These are phyloP conservation scores for Geophilus truncorum DNA, from an alignment of 2,888 invertebrate genomes.

Conservation along the genomic window DNA sequence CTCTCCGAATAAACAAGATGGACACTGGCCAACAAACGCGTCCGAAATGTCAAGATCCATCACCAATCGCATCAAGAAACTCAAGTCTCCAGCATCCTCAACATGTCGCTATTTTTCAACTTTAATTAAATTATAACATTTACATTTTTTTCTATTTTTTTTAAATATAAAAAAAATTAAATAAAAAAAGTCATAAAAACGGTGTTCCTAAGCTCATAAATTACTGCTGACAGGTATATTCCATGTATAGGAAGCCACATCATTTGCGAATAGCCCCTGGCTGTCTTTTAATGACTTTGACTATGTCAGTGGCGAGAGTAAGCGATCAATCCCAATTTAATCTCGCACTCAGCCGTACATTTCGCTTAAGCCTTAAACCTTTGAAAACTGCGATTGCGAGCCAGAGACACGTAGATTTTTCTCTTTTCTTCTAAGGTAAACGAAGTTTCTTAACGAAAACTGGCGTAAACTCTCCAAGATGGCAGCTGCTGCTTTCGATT, in stretches of 20 bases:
- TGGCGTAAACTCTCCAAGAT: too few species aligned
- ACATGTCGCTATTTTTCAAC: not conserved
- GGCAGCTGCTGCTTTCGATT: too few species aligned
- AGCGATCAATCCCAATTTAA: not conserved
- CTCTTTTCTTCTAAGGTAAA: too few species aligned
- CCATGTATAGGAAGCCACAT: conserved; percentile 23
- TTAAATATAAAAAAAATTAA: not conserved
- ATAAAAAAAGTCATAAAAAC: not conserved
- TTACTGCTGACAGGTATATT: conserved; percentile 16
- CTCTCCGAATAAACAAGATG: conserved; percentile 8
- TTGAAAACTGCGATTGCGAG: too few species aligned
- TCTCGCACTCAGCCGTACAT: not conserved
- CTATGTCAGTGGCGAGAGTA: not conserved
- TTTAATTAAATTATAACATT: not conserved
- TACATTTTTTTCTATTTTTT: not conserved
- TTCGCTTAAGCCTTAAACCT: too few species aligned
- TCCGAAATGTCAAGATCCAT: not conserved
- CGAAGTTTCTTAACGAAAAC: too few species aligned
- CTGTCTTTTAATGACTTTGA: conserved; percentile 18
- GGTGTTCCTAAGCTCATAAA: not conserved
- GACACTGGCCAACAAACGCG: not conserved
- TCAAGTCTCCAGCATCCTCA: not conserved
- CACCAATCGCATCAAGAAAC: not conserved
- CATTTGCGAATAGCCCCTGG: conserved; percentile 14
- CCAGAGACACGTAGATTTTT: too few species aligned